Percentiles rank a stretch among this genome's conserved stretches.
Conservation (phyloP, 92 coral and sea anemone species). For the Zoanthus sansibaricus region DNA sequence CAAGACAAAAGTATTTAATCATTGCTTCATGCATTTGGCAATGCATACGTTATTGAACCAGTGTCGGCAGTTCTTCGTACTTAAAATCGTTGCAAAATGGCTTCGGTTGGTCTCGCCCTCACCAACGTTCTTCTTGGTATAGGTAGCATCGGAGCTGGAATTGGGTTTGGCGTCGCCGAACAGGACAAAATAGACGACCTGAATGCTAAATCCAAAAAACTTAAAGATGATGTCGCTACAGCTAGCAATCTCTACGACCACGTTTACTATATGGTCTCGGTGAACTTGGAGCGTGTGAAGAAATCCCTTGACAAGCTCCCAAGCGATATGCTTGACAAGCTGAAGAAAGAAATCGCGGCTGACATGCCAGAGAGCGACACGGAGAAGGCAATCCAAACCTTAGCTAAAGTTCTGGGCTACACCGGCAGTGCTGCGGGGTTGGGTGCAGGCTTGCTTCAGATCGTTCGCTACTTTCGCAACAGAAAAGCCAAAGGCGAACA, state of each 20-base stretch:
- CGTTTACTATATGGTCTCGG: slow-evolving; percentile 57
- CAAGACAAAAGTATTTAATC: too few relatives aligned
- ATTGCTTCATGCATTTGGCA: too few relatives aligned
- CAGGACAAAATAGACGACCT: slow-evolving; percentile 55
- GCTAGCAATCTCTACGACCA: slow-evolving; percentile 65
- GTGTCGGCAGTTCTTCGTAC: background rate
- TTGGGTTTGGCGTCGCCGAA: slow-evolving; percentile 65
- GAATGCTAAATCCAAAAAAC: slow-evolving; percentile 40
- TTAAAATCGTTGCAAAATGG: slow-evolving; percentile 26
- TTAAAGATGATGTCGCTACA: slow-evolving; percentile 31
- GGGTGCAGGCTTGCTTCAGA: slow-evolving; percentile 12
- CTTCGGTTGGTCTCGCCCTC: slow-evolving; percentile 48
- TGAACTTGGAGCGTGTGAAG: slow-evolving; percentile 59
- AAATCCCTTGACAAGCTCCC: slow-evolving; percentile 68
- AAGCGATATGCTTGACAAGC: slow-evolving; percentile 57
- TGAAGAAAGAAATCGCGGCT: slow-evolving; percentile 36
- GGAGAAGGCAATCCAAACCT: slow-evolving; percentile 49
- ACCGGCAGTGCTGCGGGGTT: slow-evolving; percentile 15
- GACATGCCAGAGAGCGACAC: slow-evolving; percentile 38
- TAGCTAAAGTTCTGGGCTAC: slow-evolving; percentile 48
- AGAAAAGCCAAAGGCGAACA: slow-evolving; percentile 50
- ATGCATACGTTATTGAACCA: too few relatives aligned
- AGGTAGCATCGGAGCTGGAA: slow-evolving; percentile 54
- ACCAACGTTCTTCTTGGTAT: slow-evolving; percentile 51
- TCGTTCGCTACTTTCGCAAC: slow-evolving; percentile 30